Base-by-base conservation (phyloP, 2,113 vertebrate species). In the rat (Rattus norvegicus) region DNA sequence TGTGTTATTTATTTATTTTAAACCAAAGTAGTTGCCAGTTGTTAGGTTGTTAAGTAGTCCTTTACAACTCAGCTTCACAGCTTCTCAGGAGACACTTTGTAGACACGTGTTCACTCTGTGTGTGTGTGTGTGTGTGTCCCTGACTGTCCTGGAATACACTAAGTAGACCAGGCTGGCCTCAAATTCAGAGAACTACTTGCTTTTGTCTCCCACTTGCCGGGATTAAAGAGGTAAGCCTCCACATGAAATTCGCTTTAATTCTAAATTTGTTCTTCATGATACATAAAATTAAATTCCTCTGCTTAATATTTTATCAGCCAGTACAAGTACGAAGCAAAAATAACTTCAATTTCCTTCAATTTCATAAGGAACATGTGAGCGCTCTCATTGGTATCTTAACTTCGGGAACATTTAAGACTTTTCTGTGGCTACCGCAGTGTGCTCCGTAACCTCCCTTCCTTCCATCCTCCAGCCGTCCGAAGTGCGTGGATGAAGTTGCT, bases 401-500 rank as follows among this genome's bases (percentile, higher is more conserved):
- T 91, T 61, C 94, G 90, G 33, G 24, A 93, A 80, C 70, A 88
- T 72, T 88, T 83, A 59, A 69, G 63, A 56, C 33, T 85, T 47
- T 88, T 84, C 90, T 92, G 14, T 93, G 69, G 49, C 43, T 92
- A 22, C 49, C 30, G 3, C 70, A 77, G 73, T 95, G 93, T 70
- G 75, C 52, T 75, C 43, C 65, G 52, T 77, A 36, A 67, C 7
- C 61, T 93, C 56, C 67, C 61, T 92, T 49, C 70, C 14, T 11
- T 79, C 36, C 8, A 11, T 24, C 59, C 4, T 8, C 4, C 97
- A 99, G 99, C 98, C 99, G 99, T n/a, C 99, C 99, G 2, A 99
- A 99, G 98, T 99, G 99, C 83, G 99, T 99, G 59, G 99, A 99
- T 98, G 99, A 99, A 96, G 99, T 99, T 0, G 99, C 99, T 33